These are phyloP conservation scores for Palythoa caribaeorum DNA, from an alignment of 92 coral and sea anemone genomes.

Conservation along the genomic window DNA sequence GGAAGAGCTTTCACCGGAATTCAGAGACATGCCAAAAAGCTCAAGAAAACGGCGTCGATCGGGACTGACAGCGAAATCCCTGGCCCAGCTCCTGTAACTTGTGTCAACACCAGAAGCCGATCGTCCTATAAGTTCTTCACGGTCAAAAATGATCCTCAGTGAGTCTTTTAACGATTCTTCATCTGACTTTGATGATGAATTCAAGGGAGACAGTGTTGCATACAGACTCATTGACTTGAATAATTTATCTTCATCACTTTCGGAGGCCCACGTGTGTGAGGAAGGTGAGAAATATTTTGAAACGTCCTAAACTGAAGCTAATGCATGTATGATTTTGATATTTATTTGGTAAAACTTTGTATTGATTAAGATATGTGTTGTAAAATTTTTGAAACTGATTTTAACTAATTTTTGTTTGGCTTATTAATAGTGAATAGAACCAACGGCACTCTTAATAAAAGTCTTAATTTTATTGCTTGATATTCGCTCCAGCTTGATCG, in stretches of 20 bases:
- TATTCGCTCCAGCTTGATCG: conserved; percentile 6
- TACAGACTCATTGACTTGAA: conserved; percentile 46
- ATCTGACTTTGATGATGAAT: conserved; percentile 46
- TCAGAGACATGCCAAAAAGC: conserved; percentile 46
- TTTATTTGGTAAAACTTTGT: background rate
- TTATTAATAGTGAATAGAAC: background rate
- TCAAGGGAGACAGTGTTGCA: conserved; percentile 16
- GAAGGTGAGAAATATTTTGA: conserved; percentile 45
- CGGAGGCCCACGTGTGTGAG: conserved; percentile 59
- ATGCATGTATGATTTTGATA: background rate
- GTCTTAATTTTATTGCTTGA: background rate
- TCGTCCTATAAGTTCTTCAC: conserved; percentile 41
- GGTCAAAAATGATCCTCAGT: conserved; percentile 43
- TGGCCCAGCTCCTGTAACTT: background rate
- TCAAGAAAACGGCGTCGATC: conserved; percentile 42
- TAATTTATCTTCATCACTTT: conserved; percentile 39
- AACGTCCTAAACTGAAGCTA: background rate
- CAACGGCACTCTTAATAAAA: background rate
- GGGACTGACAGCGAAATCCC: background rate
- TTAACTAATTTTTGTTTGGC: conserved; percentile 36
- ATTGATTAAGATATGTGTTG: conserved; percentile 1
- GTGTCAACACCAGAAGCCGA: conserved; percentile 1
- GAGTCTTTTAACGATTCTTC: conserved; percentile 16
- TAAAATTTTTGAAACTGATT: conserved; percentile 17
- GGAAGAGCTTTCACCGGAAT: conserved; percentile 50